Conservation (phyloP, 2,888 invertebrate species). For the Rotaria socialis region DNA sequence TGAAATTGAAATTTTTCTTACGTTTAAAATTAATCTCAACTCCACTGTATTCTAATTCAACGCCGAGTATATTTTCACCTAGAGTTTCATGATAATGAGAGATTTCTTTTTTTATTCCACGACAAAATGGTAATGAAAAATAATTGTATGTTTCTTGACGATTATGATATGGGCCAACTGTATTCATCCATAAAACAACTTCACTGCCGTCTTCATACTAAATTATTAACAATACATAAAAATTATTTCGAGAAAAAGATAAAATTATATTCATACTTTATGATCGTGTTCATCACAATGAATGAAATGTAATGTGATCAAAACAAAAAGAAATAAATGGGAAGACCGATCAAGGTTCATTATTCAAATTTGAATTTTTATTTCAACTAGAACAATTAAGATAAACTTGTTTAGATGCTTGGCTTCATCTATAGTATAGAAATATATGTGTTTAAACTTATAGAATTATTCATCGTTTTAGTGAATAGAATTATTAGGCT, state of each 20-base stretch:
- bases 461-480: neutral
- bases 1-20: neutral
- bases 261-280: constrained; percentile 4
- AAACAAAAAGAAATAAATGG: neutral
- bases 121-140: constrained; percentile 93
- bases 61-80: constrained; percentile 93
- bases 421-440: neutral
- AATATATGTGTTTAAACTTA: neutral
- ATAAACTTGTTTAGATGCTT: neutral
- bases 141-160: constrained; percentile 97
- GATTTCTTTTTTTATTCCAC: constrained; percentile 81
- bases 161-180: constrained; percentile 98
- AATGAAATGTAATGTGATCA: neutral
- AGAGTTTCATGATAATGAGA: constrained; percentile 98
- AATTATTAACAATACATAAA: neutral
- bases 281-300: constrained; percentile 44
- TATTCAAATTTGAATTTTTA: neutral
- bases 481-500: too few relatives aligned
- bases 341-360: neutral
- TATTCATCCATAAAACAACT: constrained; percentile 99
- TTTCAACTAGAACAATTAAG: constrained; percentile 13
- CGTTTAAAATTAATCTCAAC: constrained; percentile 64
- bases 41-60: constrained; percentile 93
- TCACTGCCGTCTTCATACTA: constrained; percentile 83
- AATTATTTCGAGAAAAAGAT: neutral